Base-by-base conservation (phyloP, 92 coral and sea anemone species). In the Zoanthus solanderi region DNA sequence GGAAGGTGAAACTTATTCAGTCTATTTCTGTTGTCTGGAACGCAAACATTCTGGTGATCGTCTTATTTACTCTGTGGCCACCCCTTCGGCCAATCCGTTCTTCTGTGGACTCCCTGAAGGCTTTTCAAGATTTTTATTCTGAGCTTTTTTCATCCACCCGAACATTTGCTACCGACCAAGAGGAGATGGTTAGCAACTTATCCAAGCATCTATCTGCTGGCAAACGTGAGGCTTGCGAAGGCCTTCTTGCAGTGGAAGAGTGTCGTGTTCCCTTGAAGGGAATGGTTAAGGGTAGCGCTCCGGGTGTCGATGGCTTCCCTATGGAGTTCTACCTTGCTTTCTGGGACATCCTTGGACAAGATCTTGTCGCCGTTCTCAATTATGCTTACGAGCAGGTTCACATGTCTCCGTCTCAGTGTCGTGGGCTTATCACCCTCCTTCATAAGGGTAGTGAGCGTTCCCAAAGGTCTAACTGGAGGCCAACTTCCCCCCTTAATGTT, bases 351-450 rank as follows among this genome's bases (percentile, higher is more conserved):
- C 73, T 86, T 8, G 89, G 84, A 0, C 0, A 71, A 0, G 89
- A 86, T 31, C 83, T 75, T 10, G 84, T 86, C 11, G 3, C 60
- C 14, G 18, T 75, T 44, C 83, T 86, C 47, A 86, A 73, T 29
- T 13, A 10, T 53, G 10, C 71, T 45, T 72, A 3, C 46, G 80
- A 16, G 42, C 18, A 8, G 58, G 80, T 1, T 1, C 15, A 7
- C 10, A 53, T 53, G 58, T 53, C 58, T 7, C 58, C 58, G 6
- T 53, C 58, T 9, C 88, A 85, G 28, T 71, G 88, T 7, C 82
- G 82, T 3, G 89, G 84, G 0, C 28, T 86, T 7, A 86, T 86
- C 29, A 86, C 71, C 45, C 63, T 86, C 7, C 74, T 86, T 3
- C 75, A 18, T 34, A 86, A 86, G 63, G 75, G 75, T 30, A 17